Evolutionary conservation across 1,140 invertebrate genomes (phyloP).

Genomic region (Brachionus calyciflorus): DNA sequence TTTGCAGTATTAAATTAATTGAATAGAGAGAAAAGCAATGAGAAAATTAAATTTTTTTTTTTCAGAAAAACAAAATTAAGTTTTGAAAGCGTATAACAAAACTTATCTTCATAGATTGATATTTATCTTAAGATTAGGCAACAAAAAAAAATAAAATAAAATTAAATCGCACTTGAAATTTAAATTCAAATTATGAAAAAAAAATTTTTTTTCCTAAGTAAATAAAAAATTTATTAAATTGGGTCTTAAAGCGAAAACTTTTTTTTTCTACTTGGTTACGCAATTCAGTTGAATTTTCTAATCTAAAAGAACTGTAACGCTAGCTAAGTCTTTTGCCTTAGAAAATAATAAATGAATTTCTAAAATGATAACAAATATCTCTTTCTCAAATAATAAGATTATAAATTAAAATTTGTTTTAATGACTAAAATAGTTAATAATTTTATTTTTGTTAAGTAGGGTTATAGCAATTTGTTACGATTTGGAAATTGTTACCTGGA

Average conservation of each 20-base stretch:
- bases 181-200: constrained; percentile 4
- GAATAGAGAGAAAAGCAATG: neutral
- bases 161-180: constrained; percentile 41
- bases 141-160: too few species aligned
- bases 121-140: constrained; percentile 42
- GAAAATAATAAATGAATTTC: neutral
- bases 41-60: neutral
- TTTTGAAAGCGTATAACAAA: constrained; percentile 5
- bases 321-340: too few species aligned
- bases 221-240: neutral
- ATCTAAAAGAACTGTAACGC: too few species aligned
- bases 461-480: too few species aligned
- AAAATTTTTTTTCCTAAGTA: neutral
- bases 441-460: too few species aligned
- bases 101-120: constrained; percentile 39
- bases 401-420: neutral
- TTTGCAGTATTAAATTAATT: neutral
- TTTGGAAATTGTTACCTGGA: too few species aligned
- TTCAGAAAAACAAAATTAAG: neutral
- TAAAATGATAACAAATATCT: constrained; percentile 1
- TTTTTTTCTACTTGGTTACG: too few species aligned
- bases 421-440: too few species aligned
- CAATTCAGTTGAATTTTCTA: too few species aligned
- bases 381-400: constrained; percentile 21
- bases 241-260: neutral